phyloP scores from a whole-genome alignment of 2,888 invertebrate genomes.

The Ophion ventricosus region DNA sequence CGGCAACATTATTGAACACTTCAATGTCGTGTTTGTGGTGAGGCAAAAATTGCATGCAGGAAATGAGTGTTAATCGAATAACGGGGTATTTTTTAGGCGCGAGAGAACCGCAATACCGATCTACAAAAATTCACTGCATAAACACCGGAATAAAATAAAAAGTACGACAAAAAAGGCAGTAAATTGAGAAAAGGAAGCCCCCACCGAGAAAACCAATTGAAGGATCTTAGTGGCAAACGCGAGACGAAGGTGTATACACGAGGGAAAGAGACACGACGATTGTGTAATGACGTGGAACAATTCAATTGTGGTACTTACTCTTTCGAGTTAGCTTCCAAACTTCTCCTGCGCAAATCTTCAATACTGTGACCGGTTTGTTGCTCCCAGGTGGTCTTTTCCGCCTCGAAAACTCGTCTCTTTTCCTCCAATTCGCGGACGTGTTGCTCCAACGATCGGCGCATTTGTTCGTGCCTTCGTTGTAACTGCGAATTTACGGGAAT shows the following conservation, averaged over 20 bases:
- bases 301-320: slow-evolving; percentile 86
- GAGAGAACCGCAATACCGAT: slow-evolving; percentile 30
- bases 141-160: slow-evolving; percentile 40
- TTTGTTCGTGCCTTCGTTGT: slow-evolving; percentile 94
- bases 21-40: neutral
- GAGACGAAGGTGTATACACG: neutral
- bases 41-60: neutral
- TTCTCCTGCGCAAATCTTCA: slow-evolving; percentile 94
- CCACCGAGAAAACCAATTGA: slow-evolving; percentile 20
- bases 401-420: slow-evolving; percentile 92
- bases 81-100: neutral
- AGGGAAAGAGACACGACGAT: slow-evolving; percentile 46
- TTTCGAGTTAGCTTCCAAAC: slow-evolving; percentile 95
- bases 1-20: neutral
- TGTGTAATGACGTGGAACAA: neutral
- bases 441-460: slow-evolving; percentile 91
- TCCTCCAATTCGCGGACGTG: slow-evolving; percentile 97
- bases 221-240: neutral
- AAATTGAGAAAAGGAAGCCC: slow-evolving; percentile 19
- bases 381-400: slow-evolving; percentile 95
- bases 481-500: slow-evolving; percentile 83
- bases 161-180: slow-evolving; percentile 11
- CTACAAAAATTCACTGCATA: slow-evolving; percentile 26
- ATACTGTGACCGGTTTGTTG: slow-evolving; percentile 94
- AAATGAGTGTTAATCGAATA: neutral